These are phyloP conservation scores for Rhyacichthys aspro DNA, from an alignment of 2,797 vertebrate genomes.

Conservation along the genomic window DNA sequence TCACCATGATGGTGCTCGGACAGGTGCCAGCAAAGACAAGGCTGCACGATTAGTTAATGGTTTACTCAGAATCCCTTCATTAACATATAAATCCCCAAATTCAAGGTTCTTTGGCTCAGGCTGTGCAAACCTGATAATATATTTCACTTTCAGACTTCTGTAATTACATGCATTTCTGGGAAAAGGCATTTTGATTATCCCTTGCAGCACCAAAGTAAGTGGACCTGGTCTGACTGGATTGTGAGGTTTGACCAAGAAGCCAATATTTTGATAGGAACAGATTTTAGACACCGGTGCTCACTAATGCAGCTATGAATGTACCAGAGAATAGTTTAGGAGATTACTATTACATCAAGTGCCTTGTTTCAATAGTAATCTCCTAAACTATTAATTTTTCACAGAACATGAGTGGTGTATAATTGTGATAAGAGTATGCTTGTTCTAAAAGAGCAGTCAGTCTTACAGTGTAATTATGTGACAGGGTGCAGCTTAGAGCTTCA, in stretches of 20 bases:
- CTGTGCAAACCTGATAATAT: slow-evolving; percentile 64
- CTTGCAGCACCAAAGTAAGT: slow-evolving; percentile 23
- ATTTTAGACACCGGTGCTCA: slow-evolving; percentile 5
- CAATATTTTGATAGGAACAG: slow-evolving; percentile 15
- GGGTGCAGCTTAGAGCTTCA: slow-evolving; percentile 19
- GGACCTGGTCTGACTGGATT: slow-evolving; percentile 19
- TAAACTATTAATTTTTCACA: too few species aligned
- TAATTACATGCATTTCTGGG: slow-evolving; percentile 38
- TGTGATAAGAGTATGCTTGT: too few species aligned
- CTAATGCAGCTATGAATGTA: neutral
- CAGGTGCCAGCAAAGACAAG: slow-evolving; percentile 27
- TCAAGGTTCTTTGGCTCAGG: slow-evolving; percentile 32
- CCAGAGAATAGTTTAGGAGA: neutral
- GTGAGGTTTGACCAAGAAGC: slow-evolving; percentile 1
- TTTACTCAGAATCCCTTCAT: slow-evolving; percentile 47
- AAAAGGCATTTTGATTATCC: slow-evolving; percentile 42
- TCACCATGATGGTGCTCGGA: neutral
- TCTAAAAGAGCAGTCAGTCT: slow-evolving; percentile 36
- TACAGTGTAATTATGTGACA: slow-evolving; percentile 53
- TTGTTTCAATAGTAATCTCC: too few species aligned
- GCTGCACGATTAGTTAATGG: slow-evolving; percentile 34
- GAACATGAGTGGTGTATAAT: too few species aligned
- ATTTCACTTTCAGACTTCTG: slow-evolving; percentile 51
- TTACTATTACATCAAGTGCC: too few species aligned
- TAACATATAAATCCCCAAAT: slow-evolving; percentile 55